A percentile compares a stretch with the other conserved stretches of the same genome.
Evolutionary conservation across 2,113 vertebrate genomes (phyloP).

Genomic region (Pavo muticus): DNA sequence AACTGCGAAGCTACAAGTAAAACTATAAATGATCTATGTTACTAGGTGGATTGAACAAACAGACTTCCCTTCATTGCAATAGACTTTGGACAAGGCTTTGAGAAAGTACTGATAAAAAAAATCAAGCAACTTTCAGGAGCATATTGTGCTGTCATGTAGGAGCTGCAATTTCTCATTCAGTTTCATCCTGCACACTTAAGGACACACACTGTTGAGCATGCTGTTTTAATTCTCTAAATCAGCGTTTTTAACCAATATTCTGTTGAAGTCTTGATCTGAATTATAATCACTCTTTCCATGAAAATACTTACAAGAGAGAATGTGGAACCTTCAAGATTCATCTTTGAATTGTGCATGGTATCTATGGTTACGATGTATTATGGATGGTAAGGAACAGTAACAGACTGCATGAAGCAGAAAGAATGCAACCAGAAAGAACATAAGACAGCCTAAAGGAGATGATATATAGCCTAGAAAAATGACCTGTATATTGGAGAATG

Average conservation of each 20-base stretch:
- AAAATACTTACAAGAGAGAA: conserved; percentile 54
- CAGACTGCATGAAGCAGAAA: not conserved
- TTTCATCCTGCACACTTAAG: not conserved
- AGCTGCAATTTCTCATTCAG: not conserved
- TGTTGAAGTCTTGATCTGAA: conserved; percentile 6
- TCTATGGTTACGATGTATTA: conserved; percentile 48
- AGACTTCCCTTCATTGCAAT: not conserved
- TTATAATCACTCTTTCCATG: conserved; percentile 35
- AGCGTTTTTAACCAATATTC: conserved; percentile 26
- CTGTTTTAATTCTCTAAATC: conserved; percentile 17
- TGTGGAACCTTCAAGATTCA: not conserved
- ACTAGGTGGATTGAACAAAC: not conserved
- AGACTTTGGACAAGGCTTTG: not conserved
- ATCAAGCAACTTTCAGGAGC: not conserved
- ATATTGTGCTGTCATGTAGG: not conserved
- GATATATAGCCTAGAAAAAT: not conserved
- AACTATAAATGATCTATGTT: not conserved
- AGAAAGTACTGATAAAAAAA: not conserved
- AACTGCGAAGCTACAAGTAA: not conserved
- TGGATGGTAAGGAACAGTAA: not conserved
- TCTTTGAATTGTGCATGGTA: conserved; percentile 12
- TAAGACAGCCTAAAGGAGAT: not conserved
- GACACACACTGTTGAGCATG: not conserved
- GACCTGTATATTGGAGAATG: not conserved
- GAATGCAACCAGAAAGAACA: not conserved